These are phyloP conservation scores for Nesogale talazaci DNA, from an alignment of 2,113 vertebrate genomes.

Conservation along the genomic window DNA sequence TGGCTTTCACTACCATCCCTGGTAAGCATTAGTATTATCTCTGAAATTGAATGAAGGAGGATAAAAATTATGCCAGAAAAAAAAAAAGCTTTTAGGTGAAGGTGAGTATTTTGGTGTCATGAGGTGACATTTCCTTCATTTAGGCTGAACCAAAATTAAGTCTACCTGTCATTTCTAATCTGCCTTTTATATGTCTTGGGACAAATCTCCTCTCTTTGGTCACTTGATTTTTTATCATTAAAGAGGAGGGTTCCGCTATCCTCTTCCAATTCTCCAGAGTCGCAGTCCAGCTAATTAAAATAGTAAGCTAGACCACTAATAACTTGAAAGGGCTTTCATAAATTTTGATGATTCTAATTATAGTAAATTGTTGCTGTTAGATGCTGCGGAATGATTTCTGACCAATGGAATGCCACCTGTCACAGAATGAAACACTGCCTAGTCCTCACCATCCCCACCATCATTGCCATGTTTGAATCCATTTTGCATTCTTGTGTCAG, in stretches of 20 bases:
- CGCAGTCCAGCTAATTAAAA: neutral
- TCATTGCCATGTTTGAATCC: too few relatives aligned
- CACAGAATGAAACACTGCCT: too few relatives aligned
- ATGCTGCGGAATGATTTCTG: too few relatives aligned
- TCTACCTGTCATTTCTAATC: slow-evolving; percentile 23
- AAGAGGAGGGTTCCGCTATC: neutral
- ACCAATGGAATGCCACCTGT: too few relatives aligned
- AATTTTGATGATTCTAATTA: neutral
- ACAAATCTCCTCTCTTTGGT: slow-evolving; percentile 28
- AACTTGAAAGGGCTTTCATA: slow-evolving; percentile 14
- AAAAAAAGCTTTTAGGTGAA: slow-evolving; percentile 37
- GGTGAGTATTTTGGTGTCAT: slow-evolving; percentile 50
- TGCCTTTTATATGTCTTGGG: slow-evolving; percentile 13
- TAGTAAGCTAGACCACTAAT: slow-evolving; percentile 5
- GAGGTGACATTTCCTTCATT: slow-evolving; percentile 36
- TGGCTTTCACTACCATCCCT: slow-evolving; percentile 67
- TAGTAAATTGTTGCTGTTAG: neutral
- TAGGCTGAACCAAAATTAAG: slow-evolving; percentile 22
- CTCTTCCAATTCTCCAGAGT: neutral
- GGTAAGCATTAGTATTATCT: slow-evolving; percentile 74
- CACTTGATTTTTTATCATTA: slow-evolving; percentile 39
- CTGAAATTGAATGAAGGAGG: slow-evolving; percentile 48
- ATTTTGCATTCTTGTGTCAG: too few relatives aligned
- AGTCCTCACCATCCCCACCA: too few relatives aligned
- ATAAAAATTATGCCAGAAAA: neutral